Evolutionary conservation across 1,140 invertebrate genomes (phyloP).

Genomic region (Drosophila pectinifera): DNA sequence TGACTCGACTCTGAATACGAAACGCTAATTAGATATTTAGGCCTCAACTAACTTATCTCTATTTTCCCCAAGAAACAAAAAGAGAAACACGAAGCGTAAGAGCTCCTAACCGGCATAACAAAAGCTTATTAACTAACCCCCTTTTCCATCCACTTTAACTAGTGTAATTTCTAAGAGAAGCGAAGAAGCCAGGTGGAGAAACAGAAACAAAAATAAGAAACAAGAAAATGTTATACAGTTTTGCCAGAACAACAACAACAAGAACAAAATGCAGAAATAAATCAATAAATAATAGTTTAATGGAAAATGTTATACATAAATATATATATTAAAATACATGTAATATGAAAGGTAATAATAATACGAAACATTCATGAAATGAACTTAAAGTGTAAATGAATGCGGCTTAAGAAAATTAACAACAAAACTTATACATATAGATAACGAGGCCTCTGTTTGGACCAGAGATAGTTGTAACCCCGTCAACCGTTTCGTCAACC

Average conservation of each 20-base stretch:
- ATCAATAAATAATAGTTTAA: conserved; percentile 72
- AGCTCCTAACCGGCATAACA: conserved; percentile 27
- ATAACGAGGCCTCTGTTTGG: conserved; percentile 22
- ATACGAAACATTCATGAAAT: conserved; percentile 54
- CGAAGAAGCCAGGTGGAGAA: conserved; percentile 15
- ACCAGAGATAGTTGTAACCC: conserved; percentile 10
- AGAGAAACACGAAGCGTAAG: conserved; percentile 27
- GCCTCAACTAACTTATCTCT: conserved; percentile 57
- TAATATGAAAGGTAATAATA: conserved; percentile 53
- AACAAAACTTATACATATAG: conserved; percentile 14
- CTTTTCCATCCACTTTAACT: conserved; percentile 51
- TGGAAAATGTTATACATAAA: conserved; percentile 69
- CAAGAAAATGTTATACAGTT: conserved; percentile 67
- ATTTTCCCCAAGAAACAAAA: conserved; percentile 59
- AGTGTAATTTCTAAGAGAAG: conserved; percentile 49
- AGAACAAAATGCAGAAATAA: conserved; percentile 52
- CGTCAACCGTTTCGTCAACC: background rate
- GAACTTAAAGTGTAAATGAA: conserved; percentile 47
- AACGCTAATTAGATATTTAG: conserved; percentile 27
- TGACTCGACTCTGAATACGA: conserved; percentile 21
- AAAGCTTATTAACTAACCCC: conserved; percentile 59
- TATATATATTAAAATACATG: conserved; percentile 65
- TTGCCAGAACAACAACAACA: conserved; percentile 37
- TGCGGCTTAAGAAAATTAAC: conserved; percentile 28
- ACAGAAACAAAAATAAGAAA: conserved; percentile 19